These are phyloP conservation scores for Myotis pilosus DNA, from an alignment of 2,797 vertebrate genomes.

Conservation along the genomic window DNA sequence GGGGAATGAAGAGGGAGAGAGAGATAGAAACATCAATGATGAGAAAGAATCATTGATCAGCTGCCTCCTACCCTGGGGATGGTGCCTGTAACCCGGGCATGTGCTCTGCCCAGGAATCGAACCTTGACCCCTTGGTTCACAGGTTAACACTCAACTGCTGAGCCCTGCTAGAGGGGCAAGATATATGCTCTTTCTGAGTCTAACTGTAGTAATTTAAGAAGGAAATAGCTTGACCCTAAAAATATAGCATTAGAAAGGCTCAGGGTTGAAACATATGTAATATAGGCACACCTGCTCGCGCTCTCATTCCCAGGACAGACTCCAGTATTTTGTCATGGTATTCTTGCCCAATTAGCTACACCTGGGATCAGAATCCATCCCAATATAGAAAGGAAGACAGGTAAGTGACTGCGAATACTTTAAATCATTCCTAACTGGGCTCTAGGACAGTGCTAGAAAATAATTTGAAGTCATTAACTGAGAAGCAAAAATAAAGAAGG, in stretches of 20 bases:
- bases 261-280: background rate
- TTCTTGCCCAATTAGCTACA: background rate
- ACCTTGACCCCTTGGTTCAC: too few species aligned
- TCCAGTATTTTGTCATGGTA: background rate
- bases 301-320: background rate
- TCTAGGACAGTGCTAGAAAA: background rate
- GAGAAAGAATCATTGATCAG: too few species aligned
- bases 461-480: background rate
- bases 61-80: too few species aligned
- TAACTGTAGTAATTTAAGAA: background rate
- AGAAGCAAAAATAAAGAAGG: background rate
- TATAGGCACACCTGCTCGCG: fast-evolving
- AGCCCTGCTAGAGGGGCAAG: background rate
- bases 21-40: too few species aligned
- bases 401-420: background rate
- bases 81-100: too few species aligned
- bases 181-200: background rate
- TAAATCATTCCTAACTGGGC: background rate
- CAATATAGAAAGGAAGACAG: background rate
- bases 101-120: too few species aligned
- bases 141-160: too few species aligned
- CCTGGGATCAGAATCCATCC: background rate
- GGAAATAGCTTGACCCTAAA: background rate
- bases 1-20: too few species aligned
- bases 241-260: background rate